phyloP scores from a whole-genome alignment of 1,140 invertebrate species.

The Anagrus nilaparvatae region DNA sequence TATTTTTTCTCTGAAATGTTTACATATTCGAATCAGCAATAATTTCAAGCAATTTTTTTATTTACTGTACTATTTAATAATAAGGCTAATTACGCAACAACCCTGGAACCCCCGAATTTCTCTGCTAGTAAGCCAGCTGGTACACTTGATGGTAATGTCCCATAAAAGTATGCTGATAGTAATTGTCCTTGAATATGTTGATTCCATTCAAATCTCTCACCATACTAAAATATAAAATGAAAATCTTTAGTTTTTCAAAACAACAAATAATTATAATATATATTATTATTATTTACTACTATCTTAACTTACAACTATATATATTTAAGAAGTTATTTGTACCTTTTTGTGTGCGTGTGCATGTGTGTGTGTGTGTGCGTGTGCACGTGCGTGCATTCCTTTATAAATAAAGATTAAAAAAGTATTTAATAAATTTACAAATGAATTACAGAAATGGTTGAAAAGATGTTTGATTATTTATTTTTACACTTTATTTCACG shows the following conservation, averaged over 20 bases:
- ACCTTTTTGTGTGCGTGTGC: too few relatives aligned
- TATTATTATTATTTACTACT: background rate
- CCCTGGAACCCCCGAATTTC: slow-evolving; percentile 57
- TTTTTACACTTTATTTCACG: too few relatives aligned
- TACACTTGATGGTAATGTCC: slow-evolving; percentile 43
- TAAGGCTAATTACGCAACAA: slow-evolving; percentile 58
- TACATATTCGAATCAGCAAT: too few relatives aligned
- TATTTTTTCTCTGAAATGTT: too few relatives aligned
- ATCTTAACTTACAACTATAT: slow-evolving; percentile 2
- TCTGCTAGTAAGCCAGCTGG: slow-evolving; percentile 64
- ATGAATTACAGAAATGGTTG: too few relatives aligned
- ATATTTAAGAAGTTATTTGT: background rate
- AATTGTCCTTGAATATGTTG: slow-evolving; percentile 52
- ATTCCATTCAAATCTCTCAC: slow-evolving; percentile 49
- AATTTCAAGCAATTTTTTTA: too few relatives aligned
- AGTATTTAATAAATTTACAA: too few relatives aligned
- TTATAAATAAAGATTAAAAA: too few relatives aligned
- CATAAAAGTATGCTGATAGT: slow-evolving; percentile 59
- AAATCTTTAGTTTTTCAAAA: slow-evolving; percentile 10
- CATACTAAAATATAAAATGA: slow-evolving; percentile 32
- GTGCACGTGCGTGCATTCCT: too few relatives aligned
- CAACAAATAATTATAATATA: background rate
- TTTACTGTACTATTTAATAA: too few relatives aligned
- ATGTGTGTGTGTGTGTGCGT: too few relatives aligned
- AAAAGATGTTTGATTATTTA: too few relatives aligned